Percentiles rank a stretch among this genome's conserved stretches.
phyloP scores from a whole-genome alignment of 1,140 invertebrate species.

The Centruroides sculpturatus region DNA sequence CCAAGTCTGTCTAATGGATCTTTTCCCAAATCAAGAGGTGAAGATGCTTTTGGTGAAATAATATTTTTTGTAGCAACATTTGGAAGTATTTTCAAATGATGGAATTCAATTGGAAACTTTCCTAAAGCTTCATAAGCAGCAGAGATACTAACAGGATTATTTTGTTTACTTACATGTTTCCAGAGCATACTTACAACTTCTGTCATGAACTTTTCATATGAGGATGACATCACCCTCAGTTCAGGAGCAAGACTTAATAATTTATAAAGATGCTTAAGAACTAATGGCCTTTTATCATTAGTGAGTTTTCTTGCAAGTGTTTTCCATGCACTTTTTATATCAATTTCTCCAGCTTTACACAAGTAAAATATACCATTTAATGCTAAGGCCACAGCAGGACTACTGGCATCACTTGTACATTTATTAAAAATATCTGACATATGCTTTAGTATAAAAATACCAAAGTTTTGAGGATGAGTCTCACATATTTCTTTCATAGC shows the following conservation, averaged over 20 bases:
- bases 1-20: slow-evolving; percentile 9
- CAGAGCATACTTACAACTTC: slow-evolving; percentile 4
- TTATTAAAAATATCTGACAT: slow-evolving; percentile 9
- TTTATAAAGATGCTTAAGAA: neutral
- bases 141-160: neutral
- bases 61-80: slow-evolving; percentile 2
- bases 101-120: slow-evolving; percentile 5
- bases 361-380: slow-evolving; percentile 9
- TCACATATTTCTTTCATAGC: slow-evolving; percentile 9
- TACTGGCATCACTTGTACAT: slow-evolving; percentile 4
- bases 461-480: slow-evolving; percentile 6
- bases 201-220: slow-evolving; percentile 12
- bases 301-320: neutral
- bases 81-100: slow-evolving; percentile 8
- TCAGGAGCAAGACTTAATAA: slow-evolving; percentile 7
- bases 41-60: slow-evolving; percentile 3
- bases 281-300: slow-evolving; percentile 8
- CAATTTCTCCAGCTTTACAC: slow-evolving; percentile 10
- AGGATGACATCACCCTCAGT: slow-evolving; percentile 5
- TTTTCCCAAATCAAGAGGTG: slow-evolving; percentile 14
- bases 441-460: slow-evolving; percentile 3
- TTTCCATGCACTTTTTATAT: slow-evolving; percentile 12
- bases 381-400: slow-evolving; percentile 8
- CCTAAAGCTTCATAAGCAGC: slow-evolving; percentile 6
- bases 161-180: slow-evolving; percentile 1